Conservation (phyloP, 2,797 vertebrate genomes). For the Acestrorhynchus altus region DNA sequence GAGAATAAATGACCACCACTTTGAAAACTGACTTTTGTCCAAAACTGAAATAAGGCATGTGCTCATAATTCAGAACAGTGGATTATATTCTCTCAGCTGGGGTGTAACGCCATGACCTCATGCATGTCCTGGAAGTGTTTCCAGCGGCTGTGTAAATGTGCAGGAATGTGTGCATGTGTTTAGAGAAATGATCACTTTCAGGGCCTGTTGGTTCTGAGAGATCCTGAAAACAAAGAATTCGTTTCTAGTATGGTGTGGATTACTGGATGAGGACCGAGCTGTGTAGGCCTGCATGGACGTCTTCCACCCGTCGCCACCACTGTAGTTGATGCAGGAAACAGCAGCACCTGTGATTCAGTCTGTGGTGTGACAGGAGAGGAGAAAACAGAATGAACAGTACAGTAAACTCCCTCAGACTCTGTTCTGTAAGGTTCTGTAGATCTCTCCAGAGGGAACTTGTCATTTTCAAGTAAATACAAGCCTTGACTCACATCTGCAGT, state of each 20-base stretch:
- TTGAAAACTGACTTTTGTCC: background rate
- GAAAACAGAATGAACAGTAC: background rate
- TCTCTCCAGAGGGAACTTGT: background rate
- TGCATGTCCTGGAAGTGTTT: slow-evolving; percentile 16
- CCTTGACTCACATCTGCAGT: slow-evolving; percentile 21
- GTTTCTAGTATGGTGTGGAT: background rate
- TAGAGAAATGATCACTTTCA: background rate
- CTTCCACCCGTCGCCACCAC: background rate
- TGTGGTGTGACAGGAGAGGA: background rate
- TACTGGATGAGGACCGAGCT: background rate
- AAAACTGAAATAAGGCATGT: background rate
- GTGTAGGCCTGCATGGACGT: background rate
- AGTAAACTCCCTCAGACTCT: background rate
- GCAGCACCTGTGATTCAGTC: background rate
- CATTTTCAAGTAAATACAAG: slow-evolving; percentile 6
- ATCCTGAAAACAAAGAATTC: background rate
- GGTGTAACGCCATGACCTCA: slow-evolving; percentile 42
- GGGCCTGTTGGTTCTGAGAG: background rate
- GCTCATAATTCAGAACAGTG: slow-evolving; percentile 22
- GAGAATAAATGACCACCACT: too few relatives aligned
- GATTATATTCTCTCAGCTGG: slow-evolving; percentile 9
- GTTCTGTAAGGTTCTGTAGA: background rate
- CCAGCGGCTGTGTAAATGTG: slow-evolving; percentile 2
- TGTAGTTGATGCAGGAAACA: background rate
- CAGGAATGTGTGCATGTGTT: slow-evolving; percentile 11